Evolutionary conservation across 2,797 vertebrate species (phyloP), one percentile per base, ranked within the genome.

Genomic region (Tiaroga cobitis): DNA sequence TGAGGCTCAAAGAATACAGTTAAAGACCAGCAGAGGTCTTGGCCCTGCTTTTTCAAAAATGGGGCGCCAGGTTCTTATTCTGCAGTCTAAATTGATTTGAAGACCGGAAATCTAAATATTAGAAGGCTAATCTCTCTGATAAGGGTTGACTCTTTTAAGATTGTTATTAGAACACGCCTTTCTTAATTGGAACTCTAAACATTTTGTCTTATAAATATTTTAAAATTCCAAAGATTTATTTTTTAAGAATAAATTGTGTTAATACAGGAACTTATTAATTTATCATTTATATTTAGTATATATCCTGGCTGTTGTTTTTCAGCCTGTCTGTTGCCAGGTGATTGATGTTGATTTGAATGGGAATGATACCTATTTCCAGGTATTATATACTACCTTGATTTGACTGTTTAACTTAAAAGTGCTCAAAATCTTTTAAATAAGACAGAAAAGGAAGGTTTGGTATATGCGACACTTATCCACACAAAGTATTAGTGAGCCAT

Each of bases 1-100:
- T 8, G 68, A 63, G 67, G 76, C 68, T 85, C 56, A 63, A 63
- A 73, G 54, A 80, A 85, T 80, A 74, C 21, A 85, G 84, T 54
- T 56, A 61, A 79, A 79, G 68, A 34, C 51, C 76, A 79, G 82
- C 29, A 72, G 67, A 72, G 76, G 54, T 80, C 51, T 59, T 79
- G 26, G 83, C 51, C 75, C 13, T 4, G 37, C 75, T 59, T 69
- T 69, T 72, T 15, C 15, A n/a, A 59, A 78, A 78, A 67, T 67
- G 29, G 65, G 65, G 37, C 79, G 65, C 46, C 63, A 78, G 34
- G 46, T 79, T 46, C 63, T 19, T 54, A 21, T 39, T 72, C 49
- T 56, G 51, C 37, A 37, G 51, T 79, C 51, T 46, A 34, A 61
- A 72, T 79, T 79, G 24, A 85, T 85, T 63, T 49, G 26, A 63